Evolutionary conservation across 2,888 invertebrate genomes (phyloP), one percentile per base, ranked within the genome.

Genomic region (Leucoma salicis): DNA sequence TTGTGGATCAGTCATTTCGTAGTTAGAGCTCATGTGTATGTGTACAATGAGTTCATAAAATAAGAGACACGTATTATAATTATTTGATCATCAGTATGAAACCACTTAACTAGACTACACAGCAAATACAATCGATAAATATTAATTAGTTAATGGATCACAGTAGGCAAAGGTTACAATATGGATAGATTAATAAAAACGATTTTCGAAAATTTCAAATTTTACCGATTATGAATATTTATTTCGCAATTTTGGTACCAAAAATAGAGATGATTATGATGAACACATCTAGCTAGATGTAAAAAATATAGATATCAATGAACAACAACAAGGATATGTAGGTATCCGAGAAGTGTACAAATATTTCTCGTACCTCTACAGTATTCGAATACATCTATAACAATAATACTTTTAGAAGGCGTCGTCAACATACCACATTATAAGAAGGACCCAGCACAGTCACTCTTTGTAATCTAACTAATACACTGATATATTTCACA

Each of bases 381-480:
- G 63, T 68, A 70, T 63, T 78, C 70, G 73, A 82, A 80, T 87
- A 87, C 81, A 85, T 84, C 73, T 81, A 87, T 82, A 89, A 89
- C 88, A 88, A 88, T 88, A 87, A 88, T 88, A 87, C 86, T 86
- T 80, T 78, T 78, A 82, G 83, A 88, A 87, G 87, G 87, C 87
- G 76, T n/a, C n/a, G n/a, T 82, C 76, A 78, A 82, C 83, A 78
- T 84, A 83, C 83, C 79, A 82, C 78, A 78, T 62, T 49, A 67
- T 74, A 73, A 79, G 81, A 85, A 83, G 80, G 83, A 82, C 77
- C 74, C 69, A 63, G 66, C 70, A 76, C 77, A 72, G 72, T 74
- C 80, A 76, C 74, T 75, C 78, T 74, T 78, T 71, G 65, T 74
- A 79, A 75, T 78, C 76, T 84, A 87, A 75, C 83, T 87, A 88